phyloP scores from a whole-genome alignment of 2,888 invertebrate genomes.

The Horisme vitalbata region DNA sequence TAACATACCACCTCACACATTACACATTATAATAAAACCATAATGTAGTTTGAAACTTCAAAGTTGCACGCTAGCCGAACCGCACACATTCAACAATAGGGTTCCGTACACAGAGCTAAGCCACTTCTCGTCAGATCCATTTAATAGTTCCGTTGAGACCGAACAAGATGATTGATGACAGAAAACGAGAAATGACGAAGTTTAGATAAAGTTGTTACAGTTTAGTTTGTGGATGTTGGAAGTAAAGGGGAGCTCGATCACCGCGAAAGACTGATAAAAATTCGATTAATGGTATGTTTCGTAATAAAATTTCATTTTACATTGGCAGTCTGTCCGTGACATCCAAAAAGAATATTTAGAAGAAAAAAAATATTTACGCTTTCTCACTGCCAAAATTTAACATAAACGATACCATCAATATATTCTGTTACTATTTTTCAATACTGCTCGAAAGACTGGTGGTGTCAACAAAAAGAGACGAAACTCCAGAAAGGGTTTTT shows the following conservation, averaged over 20 bases:
- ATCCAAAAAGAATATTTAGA: too few relatives aligned
- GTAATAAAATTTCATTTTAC: too few relatives aligned
- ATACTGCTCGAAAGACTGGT: too few relatives aligned
- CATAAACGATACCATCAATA: too few relatives aligned
- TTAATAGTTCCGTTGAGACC: conserved; percentile 11
- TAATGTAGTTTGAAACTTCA: background rate
- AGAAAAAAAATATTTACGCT: too few relatives aligned
- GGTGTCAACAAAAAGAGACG: too few relatives aligned
- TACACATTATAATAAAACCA: background rate
- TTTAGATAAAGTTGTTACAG: conserved; percentile 15
- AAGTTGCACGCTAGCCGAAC: background rate
- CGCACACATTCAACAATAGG: conserved; percentile 1
- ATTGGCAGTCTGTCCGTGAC: too few relatives aligned
- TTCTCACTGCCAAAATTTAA: too few relatives aligned
- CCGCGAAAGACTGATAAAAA: too few relatives aligned
- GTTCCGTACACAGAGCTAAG: conserved; percentile 2
- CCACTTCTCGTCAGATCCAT: conserved; percentile 12
- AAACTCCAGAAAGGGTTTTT: too few relatives aligned
- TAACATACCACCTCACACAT: background rate
- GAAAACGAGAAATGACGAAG: conserved; percentile 17
- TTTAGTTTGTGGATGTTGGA: conserved; percentile 16
- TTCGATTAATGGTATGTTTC: too few relatives aligned
- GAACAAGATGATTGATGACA: conserved; percentile 17
- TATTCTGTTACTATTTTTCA: too few relatives aligned
- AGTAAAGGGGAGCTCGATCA: background rate